Evolutionary conservation across 2,113 vertebrate genomes (phyloP).

Genomic region (Rafetus swinhoei): DNA sequence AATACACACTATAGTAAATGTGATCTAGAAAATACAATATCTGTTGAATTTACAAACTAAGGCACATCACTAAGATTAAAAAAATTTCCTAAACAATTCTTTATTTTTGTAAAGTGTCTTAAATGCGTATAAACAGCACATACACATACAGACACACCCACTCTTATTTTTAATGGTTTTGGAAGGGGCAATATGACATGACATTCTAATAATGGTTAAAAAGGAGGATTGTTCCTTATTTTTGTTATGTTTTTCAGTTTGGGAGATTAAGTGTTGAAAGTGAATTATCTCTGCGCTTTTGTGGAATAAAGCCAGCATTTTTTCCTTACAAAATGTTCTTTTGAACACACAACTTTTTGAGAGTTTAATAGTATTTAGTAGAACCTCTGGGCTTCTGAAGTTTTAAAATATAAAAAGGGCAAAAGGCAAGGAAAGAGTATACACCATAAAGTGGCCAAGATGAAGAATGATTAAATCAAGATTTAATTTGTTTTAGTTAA

Average conservation of each 20-base stretch:
- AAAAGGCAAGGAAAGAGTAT: background rate
- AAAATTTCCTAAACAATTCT: background rate
- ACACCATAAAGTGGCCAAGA: background rate
- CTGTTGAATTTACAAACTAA: background rate
- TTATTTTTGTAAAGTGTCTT: background rate
- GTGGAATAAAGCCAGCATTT: background rate
- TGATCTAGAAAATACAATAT: background rate
- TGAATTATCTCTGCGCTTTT: background rate
- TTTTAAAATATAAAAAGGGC: background rate
- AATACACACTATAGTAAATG: background rate
- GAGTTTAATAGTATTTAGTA: background rate
- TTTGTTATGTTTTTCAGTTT: background rate
- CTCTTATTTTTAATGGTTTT: background rate
- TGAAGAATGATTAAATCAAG: background rate
- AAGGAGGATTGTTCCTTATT: background rate
- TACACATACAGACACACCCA: too few species aligned
- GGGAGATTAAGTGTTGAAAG: background rate
- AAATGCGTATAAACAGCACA: background rate
- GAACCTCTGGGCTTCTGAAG: background rate
- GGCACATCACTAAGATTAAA: background rate
- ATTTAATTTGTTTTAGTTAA: background rate
- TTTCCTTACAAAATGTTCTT: background rate
- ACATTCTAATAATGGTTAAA: background rate
- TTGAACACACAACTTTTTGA: background rate
- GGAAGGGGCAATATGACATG: background rate